phyloP scores from a whole-genome alignment of 2,888 invertebrate species.

The Lamellibrachia satsuma region DNA sequence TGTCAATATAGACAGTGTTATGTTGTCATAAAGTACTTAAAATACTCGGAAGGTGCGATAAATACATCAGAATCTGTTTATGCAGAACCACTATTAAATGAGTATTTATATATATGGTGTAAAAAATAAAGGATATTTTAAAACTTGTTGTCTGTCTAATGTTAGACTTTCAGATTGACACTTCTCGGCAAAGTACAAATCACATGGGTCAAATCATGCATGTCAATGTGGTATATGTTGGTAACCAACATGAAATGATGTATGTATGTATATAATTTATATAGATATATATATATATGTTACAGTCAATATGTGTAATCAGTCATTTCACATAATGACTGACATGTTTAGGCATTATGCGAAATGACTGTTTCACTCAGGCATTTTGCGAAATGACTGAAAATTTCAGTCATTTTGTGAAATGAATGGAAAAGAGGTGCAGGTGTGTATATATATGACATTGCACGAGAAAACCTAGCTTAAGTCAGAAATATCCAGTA shows the following conservation, averaged over 20 bases:
- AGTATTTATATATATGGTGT: not conserved
- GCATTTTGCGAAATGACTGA: too few relatives aligned
- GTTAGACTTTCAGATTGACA: not conserved
- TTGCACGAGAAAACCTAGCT: too few relatives aligned
- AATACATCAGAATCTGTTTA: not conserved
- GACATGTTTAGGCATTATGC: too few relatives aligned
- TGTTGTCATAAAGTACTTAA: not conserved
- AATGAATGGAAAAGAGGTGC: too few relatives aligned
- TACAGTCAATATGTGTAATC: too few relatives aligned
- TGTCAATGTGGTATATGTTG: not conserved
- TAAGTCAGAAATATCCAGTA: too few relatives aligned
- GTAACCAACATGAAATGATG: not conserved
- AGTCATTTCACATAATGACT: too few relatives aligned
- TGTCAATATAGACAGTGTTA: not conserved
- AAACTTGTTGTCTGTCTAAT: not conserved
- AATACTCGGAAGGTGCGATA: not conserved
- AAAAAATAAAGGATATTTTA: conserved; percentile 4
- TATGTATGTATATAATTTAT: too few relatives aligned
- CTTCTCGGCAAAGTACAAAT: not conserved
- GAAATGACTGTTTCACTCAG: too few relatives aligned
- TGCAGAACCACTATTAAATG: not conserved
- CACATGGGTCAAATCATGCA: not conserved
- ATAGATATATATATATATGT: too few relatives aligned
- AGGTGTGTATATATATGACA: too few relatives aligned
- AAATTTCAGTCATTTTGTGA: too few relatives aligned